Conservation (phyloP, 2,113 vertebrate genomes). For the Nerophis ophidion region DNA sequence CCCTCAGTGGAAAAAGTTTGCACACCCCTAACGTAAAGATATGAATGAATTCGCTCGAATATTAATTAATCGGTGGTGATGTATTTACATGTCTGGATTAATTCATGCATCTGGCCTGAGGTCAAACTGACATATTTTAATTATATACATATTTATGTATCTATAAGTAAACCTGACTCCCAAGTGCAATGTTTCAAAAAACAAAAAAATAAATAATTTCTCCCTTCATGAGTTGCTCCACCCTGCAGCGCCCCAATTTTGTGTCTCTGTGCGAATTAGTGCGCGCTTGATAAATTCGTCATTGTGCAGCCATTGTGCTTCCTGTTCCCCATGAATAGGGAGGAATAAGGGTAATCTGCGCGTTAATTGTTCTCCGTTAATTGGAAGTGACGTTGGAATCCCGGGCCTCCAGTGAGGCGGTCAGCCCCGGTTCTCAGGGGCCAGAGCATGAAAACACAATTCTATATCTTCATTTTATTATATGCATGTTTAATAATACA, state of each 20-base stretch:
- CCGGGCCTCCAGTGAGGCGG: constrained; percentile 63
- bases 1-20: no score
- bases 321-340: constrained; percentile 62
- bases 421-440: constrained; percentile 59
- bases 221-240: constrained; percentile 17
- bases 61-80: no score
- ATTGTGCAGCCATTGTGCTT: constrained; percentile 63
- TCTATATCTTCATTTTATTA: no score
- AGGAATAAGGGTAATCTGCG: constrained; percentile 72
- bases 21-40: no score
- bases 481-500: no score
- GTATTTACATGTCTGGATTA: no score
- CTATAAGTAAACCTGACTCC: no score
- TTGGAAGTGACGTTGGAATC: constrained; percentile 92
- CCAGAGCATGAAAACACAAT: neutral
- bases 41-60: no score
- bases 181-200: neutral
- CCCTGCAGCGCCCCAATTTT: constrained; percentile 64
- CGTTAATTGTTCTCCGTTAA: constrained; percentile 91
- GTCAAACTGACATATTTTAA: no score
- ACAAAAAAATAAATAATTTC: neutral
- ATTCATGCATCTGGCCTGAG: no score
- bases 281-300: constrained; percentile 63
- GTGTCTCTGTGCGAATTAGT: constrained; percentile 64
- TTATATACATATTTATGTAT: no score